Percentiles rank a stretch among this genome's conserved stretches.
Evolutionary conservation across 2,113 vertebrate species (phyloP).

Genomic region (Candoia aspera): DNA sequence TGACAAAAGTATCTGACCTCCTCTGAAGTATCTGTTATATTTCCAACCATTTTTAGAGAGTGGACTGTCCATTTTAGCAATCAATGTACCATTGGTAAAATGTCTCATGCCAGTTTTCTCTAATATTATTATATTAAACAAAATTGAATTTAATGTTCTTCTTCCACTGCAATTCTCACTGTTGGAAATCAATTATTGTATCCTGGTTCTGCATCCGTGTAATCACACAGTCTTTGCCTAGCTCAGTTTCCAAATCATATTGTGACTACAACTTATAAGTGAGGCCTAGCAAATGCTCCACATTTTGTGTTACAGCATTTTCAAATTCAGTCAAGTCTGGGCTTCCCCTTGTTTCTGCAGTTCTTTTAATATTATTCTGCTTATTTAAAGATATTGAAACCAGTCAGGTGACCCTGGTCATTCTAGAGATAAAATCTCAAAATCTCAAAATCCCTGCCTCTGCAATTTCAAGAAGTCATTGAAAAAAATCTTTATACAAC

Average conservation of each 20-base stretch:
- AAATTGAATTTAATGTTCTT: background rate
- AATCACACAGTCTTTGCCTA: background rate
- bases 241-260: background rate
- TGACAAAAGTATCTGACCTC: background rate
- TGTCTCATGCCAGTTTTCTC: background rate
- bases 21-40: too few relatives aligned
- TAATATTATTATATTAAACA: too few relatives aligned
- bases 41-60: background rate
- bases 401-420: background rate
- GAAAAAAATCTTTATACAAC: background rate
- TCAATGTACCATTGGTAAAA: background rate
- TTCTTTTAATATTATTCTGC: background rate
- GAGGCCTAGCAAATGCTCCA: background rate
- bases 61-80: background rate
- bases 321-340: background rate
- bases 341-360: background rate
- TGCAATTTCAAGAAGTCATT: background rate
- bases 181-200: background rate
- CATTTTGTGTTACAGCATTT: background rate
- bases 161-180: background rate
- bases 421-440: background rate
- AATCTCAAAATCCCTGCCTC: background rate
- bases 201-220: background rate
- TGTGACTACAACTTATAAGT: background rate
- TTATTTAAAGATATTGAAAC: background rate